These are phyloP conservation scores for Prorops nasuta DNA, from an alignment of 1,140 invertebrate species.

Conservation along the genomic window DNA sequence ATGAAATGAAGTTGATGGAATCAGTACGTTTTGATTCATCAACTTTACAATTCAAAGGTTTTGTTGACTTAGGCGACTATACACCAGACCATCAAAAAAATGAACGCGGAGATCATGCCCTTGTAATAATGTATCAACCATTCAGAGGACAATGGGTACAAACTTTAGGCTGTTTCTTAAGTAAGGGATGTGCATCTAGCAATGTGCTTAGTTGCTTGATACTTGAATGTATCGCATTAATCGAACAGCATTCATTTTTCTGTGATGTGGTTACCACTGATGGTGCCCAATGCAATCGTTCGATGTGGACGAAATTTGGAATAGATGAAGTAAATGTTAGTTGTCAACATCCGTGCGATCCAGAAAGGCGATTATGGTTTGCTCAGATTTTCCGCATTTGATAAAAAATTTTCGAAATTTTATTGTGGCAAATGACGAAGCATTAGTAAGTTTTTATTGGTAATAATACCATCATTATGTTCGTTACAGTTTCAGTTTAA, in stretches of 20 bases:
- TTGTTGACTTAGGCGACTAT: slow-evolving; percentile 27
- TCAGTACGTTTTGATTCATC: slow-evolving; percentile 11
- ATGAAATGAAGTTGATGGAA: slow-evolving; percentile 7
- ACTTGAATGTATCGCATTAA: slow-evolving; percentile 20
- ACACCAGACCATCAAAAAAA: slow-evolving; percentile 25
- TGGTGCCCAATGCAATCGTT: slow-evolving; percentile 21
- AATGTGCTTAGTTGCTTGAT: slow-evolving; percentile 28
- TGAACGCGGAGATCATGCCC: slow-evolving; percentile 27
- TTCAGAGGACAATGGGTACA: slow-evolving; percentile 30
- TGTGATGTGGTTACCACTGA: slow-evolving; percentile 23
- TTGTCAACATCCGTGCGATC: slow-evolving; percentile 11
- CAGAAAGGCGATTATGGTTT: slow-evolving; percentile 17
- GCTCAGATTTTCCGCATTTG: slow-evolving; percentile 20
- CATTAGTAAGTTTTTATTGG: background rate
- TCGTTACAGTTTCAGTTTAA: background rate
- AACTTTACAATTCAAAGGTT: slow-evolving; percentile 18
- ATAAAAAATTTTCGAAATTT: slow-evolving; percentile 17
- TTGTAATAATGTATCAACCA: slow-evolving; percentile 35
- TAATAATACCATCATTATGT: background rate
- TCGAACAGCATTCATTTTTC: slow-evolving; percentile 18
- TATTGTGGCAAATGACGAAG: background rate
- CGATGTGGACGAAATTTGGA: slow-evolving; percentile 24
- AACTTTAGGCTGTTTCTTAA: slow-evolving; percentile 27
- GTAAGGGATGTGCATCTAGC: slow-evolving; percentile 21
- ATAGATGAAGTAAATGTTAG: slow-evolving; percentile 9